Conservation (phyloP, 2,888 invertebrate genomes). For the Aspidapion aeneum region DNA sequence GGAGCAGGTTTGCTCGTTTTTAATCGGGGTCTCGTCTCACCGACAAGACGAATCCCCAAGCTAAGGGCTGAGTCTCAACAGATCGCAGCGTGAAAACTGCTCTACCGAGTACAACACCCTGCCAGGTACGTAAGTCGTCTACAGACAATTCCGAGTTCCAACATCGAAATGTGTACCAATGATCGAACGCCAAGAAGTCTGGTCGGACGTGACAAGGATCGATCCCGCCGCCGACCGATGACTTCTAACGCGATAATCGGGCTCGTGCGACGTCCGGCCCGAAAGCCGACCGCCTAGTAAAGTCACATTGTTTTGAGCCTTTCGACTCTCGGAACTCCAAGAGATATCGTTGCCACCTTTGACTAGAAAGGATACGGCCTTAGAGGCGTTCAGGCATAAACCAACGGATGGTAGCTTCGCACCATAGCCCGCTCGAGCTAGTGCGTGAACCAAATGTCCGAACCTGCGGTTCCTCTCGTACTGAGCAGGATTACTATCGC, state of each 20-base stretch:
- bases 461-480: conserved; percentile 51
- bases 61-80: conserved; percentile 57
- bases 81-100: conserved; percentile 58
- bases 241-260: conserved; percentile 40
- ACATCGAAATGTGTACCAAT: conserved; percentile 48
- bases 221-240: conserved; percentile 39
- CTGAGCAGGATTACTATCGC: no score
- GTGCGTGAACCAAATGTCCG: conserved; percentile 57
- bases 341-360: conserved; percentile 47
- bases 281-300: conserved; percentile 42
- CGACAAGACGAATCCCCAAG: conserved; percentile 37
- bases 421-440: conserved; percentile 60
- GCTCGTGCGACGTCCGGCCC: conserved; percentile 45
- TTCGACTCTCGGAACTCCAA: conserved; percentile 41
- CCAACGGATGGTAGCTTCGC: conserved; percentile 64
- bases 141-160: conserved; percentile 58
- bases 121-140: conserved; percentile 60
- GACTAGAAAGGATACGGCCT: conserved; percentile 60
- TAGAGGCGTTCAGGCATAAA: conserved; percentile 51
- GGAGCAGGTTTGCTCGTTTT: no score
- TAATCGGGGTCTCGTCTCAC: conserved; percentile 25
- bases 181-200: conserved; percentile 37
- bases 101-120: conserved; percentile 60
- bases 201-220: conserved; percentile 26
- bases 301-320: conserved; percentile 45